These are phyloP conservation scores for Bufo bufo DNA, from an alignment of 2,113 vertebrate species.

Conservation along the genomic window DNA sequence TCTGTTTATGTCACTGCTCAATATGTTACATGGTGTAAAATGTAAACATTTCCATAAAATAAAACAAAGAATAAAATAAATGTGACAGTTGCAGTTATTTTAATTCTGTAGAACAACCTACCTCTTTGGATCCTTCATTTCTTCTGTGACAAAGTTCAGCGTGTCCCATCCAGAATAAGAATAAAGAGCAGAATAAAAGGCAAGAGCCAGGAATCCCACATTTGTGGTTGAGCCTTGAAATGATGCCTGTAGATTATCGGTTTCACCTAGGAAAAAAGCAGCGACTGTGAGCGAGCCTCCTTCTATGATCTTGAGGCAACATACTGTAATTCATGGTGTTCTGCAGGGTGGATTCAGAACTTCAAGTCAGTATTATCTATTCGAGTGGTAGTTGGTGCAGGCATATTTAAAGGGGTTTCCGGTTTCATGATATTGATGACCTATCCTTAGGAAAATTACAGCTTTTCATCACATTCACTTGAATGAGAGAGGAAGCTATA, in stretches of 20 bases:
- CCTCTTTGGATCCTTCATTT: constrained; percentile 86
- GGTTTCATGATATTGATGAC: too few species aligned
- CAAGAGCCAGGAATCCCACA: constrained; percentile 77
- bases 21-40: too few species aligned
- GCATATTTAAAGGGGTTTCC: background rate
- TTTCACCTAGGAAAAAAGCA: constrained; percentile 68
- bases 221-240: constrained; percentile 79
- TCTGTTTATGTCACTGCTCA: too few species aligned
- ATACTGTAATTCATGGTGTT: too few species aligned
- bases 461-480: too few species aligned
- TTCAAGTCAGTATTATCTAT: background rate
- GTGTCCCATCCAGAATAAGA: constrained; percentile 89
- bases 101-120: constrained; percentile 54
- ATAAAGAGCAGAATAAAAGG: constrained; percentile 87
- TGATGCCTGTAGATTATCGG: constrained; percentile 71
- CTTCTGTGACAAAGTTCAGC: constrained; percentile 86
- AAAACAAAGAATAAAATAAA: background rate
- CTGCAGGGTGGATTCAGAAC: background rate
- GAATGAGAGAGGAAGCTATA: too few species aligned
- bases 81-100: too few species aligned
- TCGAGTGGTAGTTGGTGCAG: background rate
- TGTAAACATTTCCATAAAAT: too few species aligned
- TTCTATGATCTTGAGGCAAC: background rate
- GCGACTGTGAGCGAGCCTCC: background rate
- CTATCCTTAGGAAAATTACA: too few species aligned